Percentiles rank a stretch among this genome's conserved stretches.
These are phyloP conservation scores for Caloenas nicobarica DNA, from an alignment of 2,113 vertebrate genomes.

Conservation along the genomic window DNA sequence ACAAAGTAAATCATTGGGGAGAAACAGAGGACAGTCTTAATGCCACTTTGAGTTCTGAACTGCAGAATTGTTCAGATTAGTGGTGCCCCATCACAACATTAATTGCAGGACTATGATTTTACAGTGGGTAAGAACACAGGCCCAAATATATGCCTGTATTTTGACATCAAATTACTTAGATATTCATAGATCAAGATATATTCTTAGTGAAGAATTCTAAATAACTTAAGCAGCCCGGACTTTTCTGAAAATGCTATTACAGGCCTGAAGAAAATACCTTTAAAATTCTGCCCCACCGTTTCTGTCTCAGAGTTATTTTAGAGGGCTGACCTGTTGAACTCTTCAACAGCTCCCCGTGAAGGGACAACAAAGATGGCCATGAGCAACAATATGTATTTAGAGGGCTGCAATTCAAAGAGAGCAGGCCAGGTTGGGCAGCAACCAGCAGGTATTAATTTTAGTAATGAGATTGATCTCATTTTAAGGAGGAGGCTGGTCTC, in stretches of 20 bases:
- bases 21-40: background rate
- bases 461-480: conserved; percentile 22
- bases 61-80: background rate
- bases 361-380: background rate
- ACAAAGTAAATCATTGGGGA: background rate
- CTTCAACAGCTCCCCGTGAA: background rate
- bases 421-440: background rate
- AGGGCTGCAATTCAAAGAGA: background rate
- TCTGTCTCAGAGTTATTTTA: background rate
- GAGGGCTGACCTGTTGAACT: background rate
- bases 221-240: background rate
- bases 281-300: background rate
- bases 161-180: background rate
- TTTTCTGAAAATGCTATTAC: background rate
- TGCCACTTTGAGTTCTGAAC: background rate
- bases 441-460: conserved; percentile 23
- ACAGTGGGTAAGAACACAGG: background rate
- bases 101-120: background rate
- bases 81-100: background rate
- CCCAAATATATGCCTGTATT: background rate
- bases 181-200: background rate
- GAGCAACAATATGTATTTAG: background rate
- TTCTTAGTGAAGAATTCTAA: background rate
- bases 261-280: background rate
- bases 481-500: conserved; percentile 20